Evolutionary conservation across 2,113 vertebrate species (phyloP).

Genomic region (Apeltes quadracus): DNA sequence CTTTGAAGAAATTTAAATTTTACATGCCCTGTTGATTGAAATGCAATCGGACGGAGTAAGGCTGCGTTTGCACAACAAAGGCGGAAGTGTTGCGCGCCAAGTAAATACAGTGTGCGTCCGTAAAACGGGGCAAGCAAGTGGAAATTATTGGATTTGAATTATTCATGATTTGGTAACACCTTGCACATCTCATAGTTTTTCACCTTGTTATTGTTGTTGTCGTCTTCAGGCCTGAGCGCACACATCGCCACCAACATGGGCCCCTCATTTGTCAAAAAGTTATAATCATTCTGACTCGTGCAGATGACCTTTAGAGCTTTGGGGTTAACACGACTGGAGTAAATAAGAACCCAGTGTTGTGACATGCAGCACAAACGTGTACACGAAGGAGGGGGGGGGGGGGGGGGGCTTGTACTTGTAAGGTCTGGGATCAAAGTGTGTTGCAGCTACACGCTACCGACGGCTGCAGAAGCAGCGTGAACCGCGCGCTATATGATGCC

Average conservation of each 20-base stretch:
- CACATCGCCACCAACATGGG: conserved; percentile 31
- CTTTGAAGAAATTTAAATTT: conserved; percentile 75
- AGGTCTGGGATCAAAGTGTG: conserved; percentile 52
- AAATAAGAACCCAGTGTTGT: conserved; percentile 5
- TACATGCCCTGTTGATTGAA: conserved; percentile 63
- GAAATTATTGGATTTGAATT: conserved; percentile 47
- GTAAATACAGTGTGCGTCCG: conserved; percentile 53
- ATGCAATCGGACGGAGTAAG: conserved; percentile 69
- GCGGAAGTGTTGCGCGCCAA: conserved; percentile 21
- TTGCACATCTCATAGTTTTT: conserved; percentile 26
- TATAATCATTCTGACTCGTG: not conserved
- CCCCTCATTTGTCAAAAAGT: conserved; percentile 26
- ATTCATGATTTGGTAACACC: conserved; percentile 54
- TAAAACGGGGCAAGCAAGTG: conserved; percentile 23
- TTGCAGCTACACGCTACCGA: conserved; percentile 36
- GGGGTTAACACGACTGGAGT: conserved; percentile 1
- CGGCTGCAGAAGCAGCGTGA: conserved; percentile 38
- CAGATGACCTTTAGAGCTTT: conserved; percentile 11
- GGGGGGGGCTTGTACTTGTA: conserved; percentile 25
- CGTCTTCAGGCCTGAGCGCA: not conserved
- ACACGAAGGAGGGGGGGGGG: not conserved
- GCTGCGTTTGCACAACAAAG: conserved; percentile 69
- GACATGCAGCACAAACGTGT: conserved; percentile 20
- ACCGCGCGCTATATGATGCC: not conserved
- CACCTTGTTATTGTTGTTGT: conserved; percentile 31